phyloP scores from a whole-genome alignment of 2,113 vertebrate genomes.

The Microcebus griseorufus region DNA sequence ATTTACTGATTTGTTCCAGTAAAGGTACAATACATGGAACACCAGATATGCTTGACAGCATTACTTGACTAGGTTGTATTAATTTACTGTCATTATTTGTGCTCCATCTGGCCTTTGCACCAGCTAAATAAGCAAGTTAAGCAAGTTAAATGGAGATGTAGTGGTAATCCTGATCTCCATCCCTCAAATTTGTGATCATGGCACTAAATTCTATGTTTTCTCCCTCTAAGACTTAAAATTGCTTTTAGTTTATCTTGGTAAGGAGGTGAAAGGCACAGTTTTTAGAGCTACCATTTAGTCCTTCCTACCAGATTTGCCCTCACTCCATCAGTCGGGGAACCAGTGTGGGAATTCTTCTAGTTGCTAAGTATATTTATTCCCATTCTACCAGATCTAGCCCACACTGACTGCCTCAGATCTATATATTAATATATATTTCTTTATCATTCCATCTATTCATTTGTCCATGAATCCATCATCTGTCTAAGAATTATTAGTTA shows the following conservation, averaged over 20 bases:
- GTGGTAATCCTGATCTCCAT: neutral
- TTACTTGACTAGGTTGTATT: neutral
- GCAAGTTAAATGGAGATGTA: neutral
- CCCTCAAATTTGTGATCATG: neutral
- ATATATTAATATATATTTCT: neutral
- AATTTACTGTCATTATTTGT: constrained; percentile 27
- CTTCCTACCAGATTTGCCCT: neutral
- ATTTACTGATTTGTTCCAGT: neutral
- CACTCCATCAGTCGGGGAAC: neutral
- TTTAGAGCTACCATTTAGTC: neutral
- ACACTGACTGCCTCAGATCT: neutral
- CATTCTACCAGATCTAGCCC: neutral
- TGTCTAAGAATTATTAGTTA: neutral
- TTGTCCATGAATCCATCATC: neutral
- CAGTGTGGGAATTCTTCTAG: neutral
- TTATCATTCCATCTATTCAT: neutral
- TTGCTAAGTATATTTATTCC: neutral
- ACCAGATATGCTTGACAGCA: neutral
- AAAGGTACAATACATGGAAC: neutral
- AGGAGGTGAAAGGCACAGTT: fast-evolving
- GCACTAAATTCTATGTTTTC: neutral
- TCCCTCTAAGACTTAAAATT: neutral
- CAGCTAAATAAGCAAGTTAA: neutral
- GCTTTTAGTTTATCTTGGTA: neutral
- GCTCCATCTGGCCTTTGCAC: neutral